Conservation (phyloP, 1,140 invertebrate genomes). For the Neodiprion fabricii region DNA sequence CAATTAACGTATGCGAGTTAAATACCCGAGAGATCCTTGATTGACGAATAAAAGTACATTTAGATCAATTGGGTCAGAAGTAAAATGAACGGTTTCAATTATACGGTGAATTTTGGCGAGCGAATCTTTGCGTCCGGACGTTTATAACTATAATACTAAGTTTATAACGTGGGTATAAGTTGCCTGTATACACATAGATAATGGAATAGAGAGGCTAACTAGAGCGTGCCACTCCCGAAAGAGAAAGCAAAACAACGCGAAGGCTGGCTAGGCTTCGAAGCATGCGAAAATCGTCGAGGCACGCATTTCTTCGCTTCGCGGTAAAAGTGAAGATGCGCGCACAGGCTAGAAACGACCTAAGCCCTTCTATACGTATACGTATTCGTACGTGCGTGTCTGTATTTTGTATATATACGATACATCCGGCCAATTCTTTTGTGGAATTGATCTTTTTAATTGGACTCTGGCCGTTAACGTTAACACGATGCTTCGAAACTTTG, state of each 20-base stretch:
- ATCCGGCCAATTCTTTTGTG: not conserved
- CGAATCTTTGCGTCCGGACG: not conserved
- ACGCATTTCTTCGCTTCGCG: conserved; percentile 32
- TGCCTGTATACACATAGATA: not conserved
- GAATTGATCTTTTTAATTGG: conserved; percentile 1
- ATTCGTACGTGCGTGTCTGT: no score
- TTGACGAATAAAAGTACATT: no score
- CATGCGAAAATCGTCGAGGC: conserved; percentile 33
- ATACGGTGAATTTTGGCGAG: not conserved
- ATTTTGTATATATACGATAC: not conserved
- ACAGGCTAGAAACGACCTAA: not conserved
- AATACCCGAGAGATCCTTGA: no score
- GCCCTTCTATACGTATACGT: no score
- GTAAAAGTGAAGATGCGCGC: conserved; percentile 52
- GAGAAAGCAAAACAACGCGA: conserved; percentile 62
- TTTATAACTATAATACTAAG: not conserved
- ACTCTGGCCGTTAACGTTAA: not conserved
- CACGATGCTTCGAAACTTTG: not conserved
- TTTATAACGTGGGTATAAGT: not conserved
- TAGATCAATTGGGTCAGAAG: no score
- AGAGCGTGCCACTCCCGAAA: conserved; percentile 62
- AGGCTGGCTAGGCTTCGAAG: conserved; percentile 35
- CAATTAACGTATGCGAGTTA: no score
- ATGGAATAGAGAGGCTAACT: conserved; percentile 45
- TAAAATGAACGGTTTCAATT: no score